Base-by-base conservation (phyloP, 30 jellyfish, hydroid and myxozoan genomes). In the Turritopsis rubra region DNA sequence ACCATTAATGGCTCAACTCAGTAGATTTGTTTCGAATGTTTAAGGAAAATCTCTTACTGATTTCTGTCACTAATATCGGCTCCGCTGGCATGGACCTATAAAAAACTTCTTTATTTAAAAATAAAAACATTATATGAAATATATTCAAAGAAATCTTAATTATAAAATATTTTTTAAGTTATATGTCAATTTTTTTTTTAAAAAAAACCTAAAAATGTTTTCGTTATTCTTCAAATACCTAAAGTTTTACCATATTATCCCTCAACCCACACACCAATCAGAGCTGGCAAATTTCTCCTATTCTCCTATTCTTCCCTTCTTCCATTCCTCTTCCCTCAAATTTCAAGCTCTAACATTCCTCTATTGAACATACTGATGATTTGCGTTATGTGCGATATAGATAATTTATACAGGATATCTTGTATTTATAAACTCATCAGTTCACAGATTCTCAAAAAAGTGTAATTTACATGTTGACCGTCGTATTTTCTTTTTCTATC, bases 101-200 rank as follows among this genome's bases (percentile, higher is more conserved):
- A 41, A n/a, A 41, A 41, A 41, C 60, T 41, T 41, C 60, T n/a
- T 68, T 68, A 68, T 68, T 68, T 68, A 68, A 68, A 68, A 68
- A 68, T n/a, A 68, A 68, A 23, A 68, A 68, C 31, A 23, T 68
- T 68, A n/a, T 68, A 68, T 68, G 77, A 23, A 68, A 68, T 68
- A 68, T 68, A 68, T 68, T 68, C 28, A 68, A 68, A 68, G 77
- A 68, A 68, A 68, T 68, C 77, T 68, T 68, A 68, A 27, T 68
- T 68, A 68, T 27, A 27, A 68, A 68, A 68, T 68, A 68, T 68
- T 68, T 68, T 68, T 41, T 41, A 41, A 41, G 60, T 41, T 41
- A 41, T 41, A 41, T 41, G 60, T 41, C 60, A 41, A 41, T 41
- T 41, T 41, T 41, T 41, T 41, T n/a, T 41, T 41, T 41, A 41